Base-by-base conservation (phyloP, 2,113 vertebrate species). In the Onychostruthus taczanowskii region DNA sequence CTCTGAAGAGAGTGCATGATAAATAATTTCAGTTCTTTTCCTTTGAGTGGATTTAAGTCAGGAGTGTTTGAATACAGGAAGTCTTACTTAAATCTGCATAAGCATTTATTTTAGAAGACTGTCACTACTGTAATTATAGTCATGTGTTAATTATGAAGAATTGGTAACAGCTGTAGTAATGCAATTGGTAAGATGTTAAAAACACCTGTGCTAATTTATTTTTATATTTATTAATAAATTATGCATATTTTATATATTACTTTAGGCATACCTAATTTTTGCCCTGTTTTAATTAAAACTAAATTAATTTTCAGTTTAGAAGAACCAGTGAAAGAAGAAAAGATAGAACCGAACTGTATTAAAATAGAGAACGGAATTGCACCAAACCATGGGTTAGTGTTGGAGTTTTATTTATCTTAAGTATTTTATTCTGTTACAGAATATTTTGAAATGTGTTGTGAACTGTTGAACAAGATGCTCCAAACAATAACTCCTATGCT, bases 361-460 rank as follows among this genome's bases (percentile, higher is more conserved):
- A 98, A 98, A 87, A 97, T 99, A 95, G 99, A 99, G 70, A 98
- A 91, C 53, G 98, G 98, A 92, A 97, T 99, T 67, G 98, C 99
- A 43, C 98, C 99, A 14, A 98, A 41, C 73, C 98, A 99, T 53
- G 99, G 99, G 99, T 99, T 92, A 97, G 98, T 96, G 30, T 12
- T 19, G 16, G 3, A 1, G 17, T 89, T 63, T 79, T 49, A 46
- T 66, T 52, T 37, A 17, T n/a, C 26, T 68, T 78, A 55, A 28
- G 68, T 63, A 7, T 43, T 96, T 64, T 82, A 80, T 22, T 90
- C 8, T 46, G 18, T 43, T 86, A 50, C 3, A 47, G 20, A 68
- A 81, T 86, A 84, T 76, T 82, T 86, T 69, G 22, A 49, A 84
- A 20, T 46, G 5, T 35, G 8, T 56, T 90, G 26, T 12, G 11